A percentile compares a stretch with the other conserved stretches of the same genome.
Conservation (phyloP, 2,888 invertebrate genomes). For the Macrophya alboannulata region DNA sequence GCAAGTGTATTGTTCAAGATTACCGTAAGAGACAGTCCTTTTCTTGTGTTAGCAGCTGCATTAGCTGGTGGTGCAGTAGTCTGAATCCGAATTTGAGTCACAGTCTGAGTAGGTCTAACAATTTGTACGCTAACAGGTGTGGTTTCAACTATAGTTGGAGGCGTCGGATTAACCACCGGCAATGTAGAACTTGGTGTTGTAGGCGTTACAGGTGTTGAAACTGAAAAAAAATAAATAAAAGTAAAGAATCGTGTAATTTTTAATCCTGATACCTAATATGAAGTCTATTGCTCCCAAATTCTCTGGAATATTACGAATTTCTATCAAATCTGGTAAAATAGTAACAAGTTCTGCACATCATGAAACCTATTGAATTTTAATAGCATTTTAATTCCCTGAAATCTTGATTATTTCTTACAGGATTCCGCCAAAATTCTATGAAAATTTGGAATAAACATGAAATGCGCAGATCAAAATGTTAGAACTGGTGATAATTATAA, state of each 20-base stretch:
- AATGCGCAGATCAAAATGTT: too few relatives aligned
- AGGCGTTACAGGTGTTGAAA: slow-evolving; percentile 72
- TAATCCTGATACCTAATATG: not conserved
- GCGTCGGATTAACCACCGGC: slow-evolving; percentile 71
- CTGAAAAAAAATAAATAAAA: slow-evolving; percentile 61
- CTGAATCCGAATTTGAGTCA: slow-evolving; percentile 83
- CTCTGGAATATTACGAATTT: not conserved
- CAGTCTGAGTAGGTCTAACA: slow-evolving; percentile 78
- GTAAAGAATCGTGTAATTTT: not conserved
- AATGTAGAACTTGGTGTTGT: slow-evolving; percentile 72
- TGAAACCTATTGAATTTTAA: not conserved
- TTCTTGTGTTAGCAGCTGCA: slow-evolving; percentile 81
- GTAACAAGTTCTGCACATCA: not conserved
- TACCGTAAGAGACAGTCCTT: slow-evolving; percentile 88
- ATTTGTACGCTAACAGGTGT: slow-evolving; percentile 76
- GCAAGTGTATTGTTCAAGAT: slow-evolving; percentile 60
- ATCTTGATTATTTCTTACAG: too few relatives aligned
- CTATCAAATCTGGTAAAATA: not conserved
- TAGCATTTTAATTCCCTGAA: too few relatives aligned
- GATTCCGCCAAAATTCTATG: too few relatives aligned
- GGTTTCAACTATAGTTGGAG: slow-evolving; percentile 73
- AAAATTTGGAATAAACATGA: too few relatives aligned
- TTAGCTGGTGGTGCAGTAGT: slow-evolving; percentile 78
- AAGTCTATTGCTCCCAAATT: not conserved
- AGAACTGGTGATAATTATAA: too few relatives aligned